phyloP scores from a whole-genome alignment of 2,797 vertebrate genomes.

The Sebastes alutus region DNA sequence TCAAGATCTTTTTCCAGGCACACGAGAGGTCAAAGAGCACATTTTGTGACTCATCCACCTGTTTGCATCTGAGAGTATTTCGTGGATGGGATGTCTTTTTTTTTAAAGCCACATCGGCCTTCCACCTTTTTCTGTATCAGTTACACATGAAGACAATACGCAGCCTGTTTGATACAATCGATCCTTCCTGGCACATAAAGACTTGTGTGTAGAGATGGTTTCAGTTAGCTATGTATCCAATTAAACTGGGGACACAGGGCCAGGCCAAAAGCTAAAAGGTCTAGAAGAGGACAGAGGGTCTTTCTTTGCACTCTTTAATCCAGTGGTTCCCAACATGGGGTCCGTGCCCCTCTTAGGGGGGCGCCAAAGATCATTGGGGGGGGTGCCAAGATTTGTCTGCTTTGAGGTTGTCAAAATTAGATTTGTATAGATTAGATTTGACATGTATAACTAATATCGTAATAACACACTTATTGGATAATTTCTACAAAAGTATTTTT shows the following conservation, averaged over 20 bases:
- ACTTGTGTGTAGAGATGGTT: conserved; percentile 45
- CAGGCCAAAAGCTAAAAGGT: conserved; percentile 27
- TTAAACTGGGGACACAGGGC: conserved; percentile 35
- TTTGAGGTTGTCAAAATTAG: too few species aligned
- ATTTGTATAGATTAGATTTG: too few species aligned
- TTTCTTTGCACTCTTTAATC: conserved; percentile 51
- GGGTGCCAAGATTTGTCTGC: too few species aligned
- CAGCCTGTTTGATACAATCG: conserved; percentile 66
- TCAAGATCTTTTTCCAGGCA: background rate
- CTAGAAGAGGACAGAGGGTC: conserved; percentile 51
- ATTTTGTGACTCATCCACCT: conserved; percentile 24
- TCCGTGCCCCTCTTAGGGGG: too few species aligned
- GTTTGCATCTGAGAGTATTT: conserved; percentile 28
- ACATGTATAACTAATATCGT: too few species aligned
- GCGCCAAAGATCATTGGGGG: too few species aligned
- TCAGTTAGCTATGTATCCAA: conserved; percentile 55
- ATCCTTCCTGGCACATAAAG: conserved; percentile 34
- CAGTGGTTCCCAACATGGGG: background rate
- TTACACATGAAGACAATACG: conserved; percentile 68
- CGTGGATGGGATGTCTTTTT: conserved; percentile 32
- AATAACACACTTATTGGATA: too few species aligned
- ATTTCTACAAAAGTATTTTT: too few species aligned
- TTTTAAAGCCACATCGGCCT: conserved; percentile 30
- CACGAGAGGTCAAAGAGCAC: conserved; percentile 7
- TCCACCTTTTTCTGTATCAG: conserved; percentile 56